Evolutionary conservation across 2,113 vertebrate species (phyloP).

Genomic region (Trematomus loennbergii): DNA sequence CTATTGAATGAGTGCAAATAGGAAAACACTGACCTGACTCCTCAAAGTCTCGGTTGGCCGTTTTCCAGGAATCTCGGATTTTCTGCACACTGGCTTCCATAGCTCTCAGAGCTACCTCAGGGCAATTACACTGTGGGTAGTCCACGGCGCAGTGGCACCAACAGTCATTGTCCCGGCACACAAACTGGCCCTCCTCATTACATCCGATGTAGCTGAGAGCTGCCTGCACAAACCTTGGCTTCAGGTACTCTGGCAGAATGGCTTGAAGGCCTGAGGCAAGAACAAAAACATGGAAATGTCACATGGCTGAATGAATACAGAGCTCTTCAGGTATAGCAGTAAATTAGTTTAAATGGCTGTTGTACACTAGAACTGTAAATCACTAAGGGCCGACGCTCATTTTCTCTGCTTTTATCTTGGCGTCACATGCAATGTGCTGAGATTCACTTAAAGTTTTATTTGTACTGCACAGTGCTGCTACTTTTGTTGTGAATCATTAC

Average conservation of each 20-base stretch:
- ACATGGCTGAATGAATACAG: conserved; percentile 18
- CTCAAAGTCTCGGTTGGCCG: conserved; percentile 85
- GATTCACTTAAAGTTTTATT: conserved; percentile 63
- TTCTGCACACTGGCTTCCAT: conserved; percentile 84
- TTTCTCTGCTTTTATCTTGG: conserved; percentile 5
- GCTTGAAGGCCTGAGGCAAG: conserved; percentile 83
- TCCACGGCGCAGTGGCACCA: conserved; percentile 84
- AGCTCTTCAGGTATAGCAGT: conserved; percentile 36
- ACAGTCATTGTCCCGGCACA: conserved; percentile 86
- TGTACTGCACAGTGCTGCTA: conserved; percentile 45
- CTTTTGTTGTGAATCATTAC: conserved; percentile 68
- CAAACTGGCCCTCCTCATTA: conserved; percentile 86
- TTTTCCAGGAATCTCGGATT: conserved; percentile 81
- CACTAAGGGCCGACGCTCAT: conserved; percentile 14
- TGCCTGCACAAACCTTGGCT: conserved; percentile 84
- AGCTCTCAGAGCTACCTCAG: conserved; percentile 81
- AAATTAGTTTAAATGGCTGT: conserved; percentile 21
- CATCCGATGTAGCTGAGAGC: conserved; percentile 87
- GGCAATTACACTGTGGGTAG: conserved; percentile 86
- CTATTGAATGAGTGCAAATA: conserved; percentile 1
- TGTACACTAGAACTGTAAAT: conserved; percentile 29
- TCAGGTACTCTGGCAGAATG: conserved; percentile 85
- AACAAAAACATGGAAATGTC: conserved; percentile 45
- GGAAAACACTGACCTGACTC: conserved; percentile 81
- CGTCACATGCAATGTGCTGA: conserved; percentile 48